phyloP scores from a whole-genome alignment of 2,888 invertebrate species.

The Lamproptera curius region DNA sequence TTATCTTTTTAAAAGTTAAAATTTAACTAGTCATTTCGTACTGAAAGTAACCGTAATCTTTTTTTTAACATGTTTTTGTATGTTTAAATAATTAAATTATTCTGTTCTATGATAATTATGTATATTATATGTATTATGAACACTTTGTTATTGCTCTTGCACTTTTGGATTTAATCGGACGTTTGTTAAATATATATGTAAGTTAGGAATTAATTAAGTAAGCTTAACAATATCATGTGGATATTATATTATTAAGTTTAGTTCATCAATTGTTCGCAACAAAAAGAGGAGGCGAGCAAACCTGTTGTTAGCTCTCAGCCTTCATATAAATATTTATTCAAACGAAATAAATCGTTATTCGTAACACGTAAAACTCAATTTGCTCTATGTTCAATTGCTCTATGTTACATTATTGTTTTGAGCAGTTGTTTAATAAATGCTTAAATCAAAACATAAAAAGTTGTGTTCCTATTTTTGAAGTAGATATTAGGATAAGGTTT shows the following conservation, averaged over 20 bases:
- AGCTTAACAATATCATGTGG: background rate
- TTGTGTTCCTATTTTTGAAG: too few relatives aligned
- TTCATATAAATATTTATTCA: background rate
- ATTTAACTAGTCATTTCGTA: too few relatives aligned
- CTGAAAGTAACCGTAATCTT: background rate
- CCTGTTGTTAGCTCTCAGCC: conserved; percentile 9
- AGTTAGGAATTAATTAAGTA: background rate
- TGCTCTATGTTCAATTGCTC: too few relatives aligned
- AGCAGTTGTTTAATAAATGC: too few relatives aligned
- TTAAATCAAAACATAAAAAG: too few relatives aligned
- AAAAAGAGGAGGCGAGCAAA: conserved; percentile 13
- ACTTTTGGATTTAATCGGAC: background rate
- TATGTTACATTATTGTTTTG: too few relatives aligned
- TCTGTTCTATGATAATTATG: background rate
- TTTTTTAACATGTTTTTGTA: background rate
- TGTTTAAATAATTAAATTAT: background rate
- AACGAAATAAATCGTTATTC: conserved; percentile 1
- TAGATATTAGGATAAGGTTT: too few relatives aligned
- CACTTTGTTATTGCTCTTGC: background rate
- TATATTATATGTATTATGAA: background rate
- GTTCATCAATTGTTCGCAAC: conserved; percentile 8
- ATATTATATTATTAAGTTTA: background rate
- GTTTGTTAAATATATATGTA: background rate
- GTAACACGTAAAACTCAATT: background rate
- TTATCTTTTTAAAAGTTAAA: too few relatives aligned